phyloP scores from a whole-genome alignment of 2,888 invertebrate genomes.

The Hartigia nigra region DNA sequence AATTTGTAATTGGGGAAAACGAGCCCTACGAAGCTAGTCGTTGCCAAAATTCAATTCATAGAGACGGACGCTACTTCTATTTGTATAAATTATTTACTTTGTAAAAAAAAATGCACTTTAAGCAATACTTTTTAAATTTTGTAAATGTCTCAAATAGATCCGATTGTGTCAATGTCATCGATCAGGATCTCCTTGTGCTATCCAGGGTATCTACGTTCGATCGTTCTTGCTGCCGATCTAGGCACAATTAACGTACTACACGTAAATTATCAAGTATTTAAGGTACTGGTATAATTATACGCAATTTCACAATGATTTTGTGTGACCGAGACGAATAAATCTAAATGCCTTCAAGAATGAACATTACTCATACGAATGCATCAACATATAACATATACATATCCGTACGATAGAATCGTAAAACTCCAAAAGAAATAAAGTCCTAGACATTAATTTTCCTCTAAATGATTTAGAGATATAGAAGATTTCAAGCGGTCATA shows the following conservation, averaged over 20 bases:
- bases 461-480: too few species aligned
- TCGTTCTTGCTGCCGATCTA: background rate
- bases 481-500: too few species aligned
- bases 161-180: background rate
- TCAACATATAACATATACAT: too few species aligned
- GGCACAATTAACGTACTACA: background rate
- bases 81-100: background rate
- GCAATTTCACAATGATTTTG: background rate
- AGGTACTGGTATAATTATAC: background rate
- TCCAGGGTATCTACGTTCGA: background rate
- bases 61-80: background rate
- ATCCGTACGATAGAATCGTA: background rate
- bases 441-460: too few species aligned
- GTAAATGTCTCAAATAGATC: background rate
- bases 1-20: background rate
- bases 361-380: background rate
- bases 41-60: background rate
- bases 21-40: background rate
- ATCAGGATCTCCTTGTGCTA: background rate
- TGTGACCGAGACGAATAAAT: background rate
- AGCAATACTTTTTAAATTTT: background rate
- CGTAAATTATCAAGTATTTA: background rate
- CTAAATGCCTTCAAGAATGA: background rate
- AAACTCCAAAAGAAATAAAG: too few species aligned
- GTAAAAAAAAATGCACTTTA: background rate